Base-by-base conservation (phyloP, 2,797 vertebrate species). In the Ctenopoma kingsleyae region DNA sequence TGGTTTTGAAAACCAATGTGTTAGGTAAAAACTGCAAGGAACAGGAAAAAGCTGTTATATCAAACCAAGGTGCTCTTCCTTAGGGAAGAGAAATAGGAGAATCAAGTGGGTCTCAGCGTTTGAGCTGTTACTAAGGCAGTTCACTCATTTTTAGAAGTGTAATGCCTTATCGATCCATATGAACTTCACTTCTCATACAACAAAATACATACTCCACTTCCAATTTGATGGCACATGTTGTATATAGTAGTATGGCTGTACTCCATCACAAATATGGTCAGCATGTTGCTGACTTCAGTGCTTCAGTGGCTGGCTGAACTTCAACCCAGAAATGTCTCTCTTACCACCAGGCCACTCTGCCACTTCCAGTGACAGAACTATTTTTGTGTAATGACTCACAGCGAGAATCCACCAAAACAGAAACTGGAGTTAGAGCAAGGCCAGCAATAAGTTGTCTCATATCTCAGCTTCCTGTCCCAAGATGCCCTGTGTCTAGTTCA, bases 401-500 rank as follows among this genome's bases (percentile, higher is more conserved):
- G 25, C 16, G 40, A 71, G 54, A 74, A 53, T 49, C 46, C 43
- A 64, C 38, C 58, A 70, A 70, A 81, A 63, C 54, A 75, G 41
- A 61, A 55, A 58, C 61, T 22, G 41, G 57, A 80, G 79, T 60
- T 77, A 71, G 54, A 76, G 49, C 80, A 71, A 77, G 69, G 57
- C 71, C 67, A 70, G 76, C 75, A 78, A 80, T 75, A 72, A 81
- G 53, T 66, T 63, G 46, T 78, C 67, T 84, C 68, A 74, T 81
- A 79, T 78, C 66, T 78, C 71, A 67, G 67, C 59, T 75, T 68
- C 56, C 38, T 78, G 48, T 81, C 83, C 82, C 78, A 67, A 81
- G 73, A 83, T 83, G 73, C 66, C 60, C 63, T 71, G 44, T 67
- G 62, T 64, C 73, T 77, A 56, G 56, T 57, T 67, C 50, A 30